phyloP scores from a whole-genome alignment of 2,888 invertebrate species.

The Bellardia bayeri region DNA sequence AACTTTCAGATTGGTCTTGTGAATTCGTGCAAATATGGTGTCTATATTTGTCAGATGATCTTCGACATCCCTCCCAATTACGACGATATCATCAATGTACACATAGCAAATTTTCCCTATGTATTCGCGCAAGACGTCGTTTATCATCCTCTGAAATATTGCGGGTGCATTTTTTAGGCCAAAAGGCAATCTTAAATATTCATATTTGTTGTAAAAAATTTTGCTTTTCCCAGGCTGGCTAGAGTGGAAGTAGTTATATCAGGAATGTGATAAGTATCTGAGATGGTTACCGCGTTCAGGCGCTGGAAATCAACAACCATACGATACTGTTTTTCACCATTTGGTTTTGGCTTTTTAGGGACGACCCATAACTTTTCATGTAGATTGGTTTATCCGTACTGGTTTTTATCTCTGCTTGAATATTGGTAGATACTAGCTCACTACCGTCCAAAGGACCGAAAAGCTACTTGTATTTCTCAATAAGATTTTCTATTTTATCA shows the following conservation, averaged over 20 bases:
- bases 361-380: slow-evolving; percentile 71
- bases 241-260: slow-evolving; percentile 72
- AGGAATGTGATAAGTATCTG: slow-evolving; percentile 73
- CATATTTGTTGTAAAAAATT: slow-evolving; percentile 46
- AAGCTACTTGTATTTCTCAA: slow-evolving; percentile 8
- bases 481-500: not conserved
- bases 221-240: slow-evolving; percentile 71
- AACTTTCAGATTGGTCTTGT: no score
- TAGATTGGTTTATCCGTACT: slow-evolving; percentile 13
- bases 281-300: slow-evolving; percentile 71
- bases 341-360: slow-evolving; percentile 73
- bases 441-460: slow-evolving; percentile 27
- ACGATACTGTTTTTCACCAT: slow-evolving; percentile 69
- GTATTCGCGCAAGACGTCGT: no score
- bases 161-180: no score
- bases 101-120: no score
- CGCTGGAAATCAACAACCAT: slow-evolving; percentile 74
- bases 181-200: slow-evolving; percentile 10
- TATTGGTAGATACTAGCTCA: slow-evolving; percentile 4
- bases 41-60: no score
- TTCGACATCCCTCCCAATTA: not conserved
- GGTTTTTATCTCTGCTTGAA: not conserved
- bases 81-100: no score
- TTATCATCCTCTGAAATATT: no score
- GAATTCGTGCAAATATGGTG: no score